Evolutionary conservation across 2,797 vertebrate genomes (phyloP).

Genomic region (Halcyon leucocephala): DNA sequence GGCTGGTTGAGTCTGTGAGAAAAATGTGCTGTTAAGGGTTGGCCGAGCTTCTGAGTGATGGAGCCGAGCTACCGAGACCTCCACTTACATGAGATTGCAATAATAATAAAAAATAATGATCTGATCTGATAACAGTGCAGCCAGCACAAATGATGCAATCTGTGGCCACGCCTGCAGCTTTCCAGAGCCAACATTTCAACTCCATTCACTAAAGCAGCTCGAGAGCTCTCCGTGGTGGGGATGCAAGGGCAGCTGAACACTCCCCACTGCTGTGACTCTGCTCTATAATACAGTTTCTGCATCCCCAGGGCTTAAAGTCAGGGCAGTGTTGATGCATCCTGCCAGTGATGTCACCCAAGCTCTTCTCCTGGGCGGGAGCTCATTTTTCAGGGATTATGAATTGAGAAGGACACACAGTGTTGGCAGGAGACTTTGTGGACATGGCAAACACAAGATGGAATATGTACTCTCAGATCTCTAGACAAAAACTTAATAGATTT

Average conservation of each 20-base stretch:
- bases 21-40: background rate
- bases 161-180: background rate
- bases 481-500: background rate
- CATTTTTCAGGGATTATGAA: background rate
- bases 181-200: background rate
- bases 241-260: background rate
- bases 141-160: background rate
- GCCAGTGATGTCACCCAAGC: background rate
- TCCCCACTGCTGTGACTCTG: background rate
- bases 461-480: background rate
- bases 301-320: background rate
- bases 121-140: background rate
- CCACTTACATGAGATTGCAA: background rate
- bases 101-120: background rate
- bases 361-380: background rate
- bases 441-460: background rate
- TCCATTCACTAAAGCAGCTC: background rate
- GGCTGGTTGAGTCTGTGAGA: background rate
- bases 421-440: background rate
- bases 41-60: background rate
- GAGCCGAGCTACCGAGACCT: background rate
- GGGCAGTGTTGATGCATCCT: background rate
- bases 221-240: background rate
- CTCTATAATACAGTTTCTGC: background rate
- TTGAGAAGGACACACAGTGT: background rate